Conservation (phyloP, 1,140 invertebrate species). For the Rhagoletis pomonella region DNA sequence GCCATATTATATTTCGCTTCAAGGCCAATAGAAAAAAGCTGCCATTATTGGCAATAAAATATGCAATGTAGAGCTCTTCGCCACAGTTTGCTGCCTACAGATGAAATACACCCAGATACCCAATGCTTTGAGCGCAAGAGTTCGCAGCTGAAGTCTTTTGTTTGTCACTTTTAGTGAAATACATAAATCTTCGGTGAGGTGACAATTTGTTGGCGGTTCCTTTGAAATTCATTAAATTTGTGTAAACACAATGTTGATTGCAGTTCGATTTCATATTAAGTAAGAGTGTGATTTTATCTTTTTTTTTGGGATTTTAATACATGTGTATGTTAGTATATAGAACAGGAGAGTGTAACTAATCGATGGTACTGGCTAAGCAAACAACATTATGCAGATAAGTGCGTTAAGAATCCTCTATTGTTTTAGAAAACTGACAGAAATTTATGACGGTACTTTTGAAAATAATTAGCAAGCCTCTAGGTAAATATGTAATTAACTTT, state of each 20-base stretch:
- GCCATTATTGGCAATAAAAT: no score
- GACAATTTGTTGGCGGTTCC: slow-evolving; percentile 29
- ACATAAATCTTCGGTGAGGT: slow-evolving; percentile 18
- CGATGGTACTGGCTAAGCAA: background rate
- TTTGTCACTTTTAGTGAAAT: background rate
- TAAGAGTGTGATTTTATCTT: background rate
- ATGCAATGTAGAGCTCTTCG: no score
- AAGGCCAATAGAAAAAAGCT: background rate
- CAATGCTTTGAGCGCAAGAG: background rate
- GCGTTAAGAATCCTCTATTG: background rate
- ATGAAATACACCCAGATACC: no score
- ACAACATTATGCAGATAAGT: background rate
- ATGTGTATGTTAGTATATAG: background rate
- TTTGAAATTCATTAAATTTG: slow-evolving; percentile 43
- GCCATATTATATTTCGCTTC: background rate
- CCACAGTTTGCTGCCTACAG: no score
- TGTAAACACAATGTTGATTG: background rate
- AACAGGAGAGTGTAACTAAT: no score
- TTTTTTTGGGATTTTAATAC: background rate
- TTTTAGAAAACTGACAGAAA: background rate
- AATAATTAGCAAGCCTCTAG: no score
- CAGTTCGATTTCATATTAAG: background rate
- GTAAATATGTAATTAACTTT: no score
- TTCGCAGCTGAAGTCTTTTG: slow-evolving; percentile 13
- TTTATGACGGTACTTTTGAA: background rate